Percentiles rank a stretch among this genome's conserved stretches.
Evolutionary conservation across 2,797 vertebrate species (phyloP).

Genomic region (Rachycentron canadum): DNA sequence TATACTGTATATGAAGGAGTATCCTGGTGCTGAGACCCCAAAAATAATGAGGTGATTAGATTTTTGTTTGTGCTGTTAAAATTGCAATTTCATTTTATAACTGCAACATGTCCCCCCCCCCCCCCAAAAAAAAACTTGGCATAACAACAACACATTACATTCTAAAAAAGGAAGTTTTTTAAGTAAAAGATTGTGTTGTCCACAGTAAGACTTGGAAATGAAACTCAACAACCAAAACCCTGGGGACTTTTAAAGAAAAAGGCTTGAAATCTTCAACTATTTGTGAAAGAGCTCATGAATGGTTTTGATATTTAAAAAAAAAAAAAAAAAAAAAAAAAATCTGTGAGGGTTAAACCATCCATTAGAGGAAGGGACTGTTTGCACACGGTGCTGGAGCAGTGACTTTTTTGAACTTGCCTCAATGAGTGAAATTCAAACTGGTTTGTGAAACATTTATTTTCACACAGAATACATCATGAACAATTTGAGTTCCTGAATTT

Average conservation of each 20-base stretch:
- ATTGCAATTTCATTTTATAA: neutral
- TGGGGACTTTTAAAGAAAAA: neutral
- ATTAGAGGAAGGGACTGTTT: neutral
- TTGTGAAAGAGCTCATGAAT: neutral
- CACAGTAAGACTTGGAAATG: neutral
- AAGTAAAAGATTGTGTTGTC: neutral
- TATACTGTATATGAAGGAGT: no score
- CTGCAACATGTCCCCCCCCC: neutral
- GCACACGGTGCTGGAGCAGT: neutral
- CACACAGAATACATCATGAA: neutral
- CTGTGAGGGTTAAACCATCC: neutral
- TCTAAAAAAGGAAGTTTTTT: neutral
- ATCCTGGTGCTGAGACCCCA: neutral
- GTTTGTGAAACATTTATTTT: neutral
- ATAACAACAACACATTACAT: slow-evolving; percentile 5
- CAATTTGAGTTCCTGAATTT: neutral
- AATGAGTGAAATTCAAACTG: neutral
- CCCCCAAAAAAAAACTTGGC: neutral
- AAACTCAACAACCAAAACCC: neutral
- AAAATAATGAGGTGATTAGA: slow-evolving; percentile 13
- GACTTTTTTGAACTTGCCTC: no score
- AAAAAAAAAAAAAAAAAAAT: no score
- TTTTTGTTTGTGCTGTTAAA: slow-evolving; percentile 9
- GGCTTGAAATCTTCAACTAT: neutral
- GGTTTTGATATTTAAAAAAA: no score